Evolutionary conservation across 2,113 vertebrate genomes (phyloP).

Genomic region (Nasalis larvatus): DNA sequence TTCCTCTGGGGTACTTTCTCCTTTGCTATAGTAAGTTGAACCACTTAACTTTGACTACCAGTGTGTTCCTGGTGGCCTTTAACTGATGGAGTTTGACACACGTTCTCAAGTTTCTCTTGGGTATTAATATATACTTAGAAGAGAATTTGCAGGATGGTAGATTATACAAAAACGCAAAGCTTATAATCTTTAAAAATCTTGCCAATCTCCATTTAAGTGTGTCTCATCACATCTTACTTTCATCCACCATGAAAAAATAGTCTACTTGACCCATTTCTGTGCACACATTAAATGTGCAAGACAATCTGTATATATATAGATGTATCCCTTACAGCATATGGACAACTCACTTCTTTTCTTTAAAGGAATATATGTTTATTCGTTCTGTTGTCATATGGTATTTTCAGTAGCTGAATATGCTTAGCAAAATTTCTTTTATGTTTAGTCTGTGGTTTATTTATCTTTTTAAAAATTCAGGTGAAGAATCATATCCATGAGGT

Average conservation of each 20-base stretch:
- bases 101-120: neutral
- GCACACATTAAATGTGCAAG: conserved; percentile 37
- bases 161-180: neutral
- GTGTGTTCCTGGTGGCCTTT: neutral
- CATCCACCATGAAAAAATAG: conserved; percentile 1
- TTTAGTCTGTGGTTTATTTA: neutral
- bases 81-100: neutral
- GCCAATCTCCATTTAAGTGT: neutral
- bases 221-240: conserved; percentile 54
- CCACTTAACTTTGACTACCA: neutral
- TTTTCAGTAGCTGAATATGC: conserved; percentile 51
- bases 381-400: conserved; percentile 49
- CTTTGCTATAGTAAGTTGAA: neutral
- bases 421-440: conserved; percentile 56
- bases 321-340: neutral
- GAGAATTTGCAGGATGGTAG: neutral
- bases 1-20: neutral
- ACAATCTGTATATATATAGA: conserved; percentile 10
- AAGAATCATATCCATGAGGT: neutral
- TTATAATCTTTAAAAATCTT: conserved; percentile 6
- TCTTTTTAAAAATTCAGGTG: neutral
- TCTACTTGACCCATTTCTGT: conserved; percentile 46
- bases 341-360: conserved; percentile 41
- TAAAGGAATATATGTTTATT: conserved; percentile 63
- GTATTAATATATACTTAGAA: neutral